Conservation (phyloP, 2,888 invertebrate species). For the Pterobdella sp. region DNA sequence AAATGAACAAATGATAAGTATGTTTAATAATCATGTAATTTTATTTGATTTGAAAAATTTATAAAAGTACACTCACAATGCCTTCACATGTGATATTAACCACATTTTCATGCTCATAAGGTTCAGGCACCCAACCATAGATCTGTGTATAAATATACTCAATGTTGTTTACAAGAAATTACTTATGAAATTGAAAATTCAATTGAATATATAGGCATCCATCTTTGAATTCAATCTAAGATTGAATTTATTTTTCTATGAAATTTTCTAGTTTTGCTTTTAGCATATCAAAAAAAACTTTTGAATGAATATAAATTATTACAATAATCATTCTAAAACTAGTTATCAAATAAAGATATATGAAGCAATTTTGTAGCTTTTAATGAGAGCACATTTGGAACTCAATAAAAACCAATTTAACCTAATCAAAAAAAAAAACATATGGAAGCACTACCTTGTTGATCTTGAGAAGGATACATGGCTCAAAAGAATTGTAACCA, state of each 20-base stretch:
- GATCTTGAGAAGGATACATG: constrained; percentile 36
- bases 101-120: constrained; percentile 6
- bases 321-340: background rate
- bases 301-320: too few relatives aligned
- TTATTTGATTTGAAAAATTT: too few relatives aligned
- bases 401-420: background rate
- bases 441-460: constrained; percentile 32
- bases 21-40: too few relatives aligned
- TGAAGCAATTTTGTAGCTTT: background rate
- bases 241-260: too few relatives aligned
- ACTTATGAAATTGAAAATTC: too few relatives aligned
- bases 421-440: background rate
- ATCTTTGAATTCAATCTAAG: too few relatives aligned
- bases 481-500: constrained; percentile 33
- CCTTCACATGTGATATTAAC: constrained; percentile 9
- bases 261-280: too few relatives aligned
- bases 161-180: background rate
- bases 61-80: background rate
- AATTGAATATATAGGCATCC: too few relatives aligned
- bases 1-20: constrained; percentile 11
- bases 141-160: constrained; percentile 23
- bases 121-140: constrained; percentile 31
- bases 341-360: background rate
- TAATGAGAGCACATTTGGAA: background rate
- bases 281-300: too few relatives aligned